Evolutionary conservation across 2,797 vertebrate species (phyloP), one percentile per base, ranked within the genome.

Genomic region (Chrysocyon brachyurus): DNA sequence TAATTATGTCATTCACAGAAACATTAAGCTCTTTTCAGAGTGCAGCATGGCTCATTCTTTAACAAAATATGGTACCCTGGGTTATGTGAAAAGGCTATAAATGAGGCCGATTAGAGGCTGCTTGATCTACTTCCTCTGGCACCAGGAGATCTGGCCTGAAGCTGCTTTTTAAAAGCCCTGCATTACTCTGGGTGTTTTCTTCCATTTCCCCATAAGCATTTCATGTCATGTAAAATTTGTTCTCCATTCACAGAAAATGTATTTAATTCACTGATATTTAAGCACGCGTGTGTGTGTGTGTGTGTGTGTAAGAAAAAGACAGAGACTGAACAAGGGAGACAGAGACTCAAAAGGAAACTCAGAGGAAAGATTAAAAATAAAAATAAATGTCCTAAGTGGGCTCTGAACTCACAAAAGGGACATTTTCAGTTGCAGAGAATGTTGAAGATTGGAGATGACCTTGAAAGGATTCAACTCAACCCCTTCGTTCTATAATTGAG

Each of bases 1-100:
- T 96, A 96, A 96, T 98, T 97, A 94, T 94, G 82, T 95, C 86
- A 97, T 94, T 97, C 97, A 96, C 90, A 95, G 87, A 97, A 93
- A 97, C 92, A 96, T 92, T 87, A 97, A 87, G 94, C 66, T 90
- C 97, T 92, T 97, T 97, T 96, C 97, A 98, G 90, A 95, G 57
- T 64, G 64, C 19, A 4, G 26, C 61, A 1, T 6, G 46, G 87
- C n/a, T 95, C 66, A 49, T 56, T 90, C 95, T 94, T 68, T 94
- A 61, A 28, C 54, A 97, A 91, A 84, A 59, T 8, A 52, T 36
- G 49, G 92, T 88, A 56, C 17, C 57, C 59, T 49, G 64, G 40
- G 64, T 92, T 96, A 78, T 91, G 72, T 95, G 94, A 94, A 94
- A 97, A 87, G 92, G 61, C 68, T 87, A 17, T 56, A 82, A 94